A percentile compares a stretch with the other conserved stretches of the same genome.
Evolutionary conservation across 2,888 invertebrate genomes (phyloP).

Genomic region (Ganaspis brasiliensis): DNA sequence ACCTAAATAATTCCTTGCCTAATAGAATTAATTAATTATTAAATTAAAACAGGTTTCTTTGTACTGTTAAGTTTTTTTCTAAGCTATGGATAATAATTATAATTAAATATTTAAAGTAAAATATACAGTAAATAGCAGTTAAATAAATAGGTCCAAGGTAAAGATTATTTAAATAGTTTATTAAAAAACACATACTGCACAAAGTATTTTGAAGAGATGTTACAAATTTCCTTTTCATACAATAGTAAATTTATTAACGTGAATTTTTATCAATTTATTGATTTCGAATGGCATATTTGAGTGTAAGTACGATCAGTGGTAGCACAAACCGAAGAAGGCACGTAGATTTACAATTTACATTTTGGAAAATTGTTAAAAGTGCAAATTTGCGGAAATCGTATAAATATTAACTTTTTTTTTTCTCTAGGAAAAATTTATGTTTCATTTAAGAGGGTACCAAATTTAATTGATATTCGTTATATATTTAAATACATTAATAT

Average conservation of each 20-base stretch:
- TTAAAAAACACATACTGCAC: constrained; percentile 36
- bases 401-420: constrained; percentile 30
- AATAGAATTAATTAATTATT: no score
- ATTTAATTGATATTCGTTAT: constrained; percentile 3
- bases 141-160: neutral
- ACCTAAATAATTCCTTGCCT: no score
- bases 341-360: constrained; percentile 39
- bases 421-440: neutral
- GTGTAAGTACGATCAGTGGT: constrained; percentile 34
- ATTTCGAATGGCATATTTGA: constrained; percentile 1
- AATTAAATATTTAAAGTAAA: no score
- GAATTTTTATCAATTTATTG: neutral
- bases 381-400: neutral
- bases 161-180: constrained; percentile 29
- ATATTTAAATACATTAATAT: constrained; percentile 2
- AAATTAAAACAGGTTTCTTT: no score
- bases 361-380: constrained; percentile 25
- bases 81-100: no score
- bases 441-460: constrained; percentile 39
- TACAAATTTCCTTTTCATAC: constrained; percentile 5
- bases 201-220: constrained; percentile 23
- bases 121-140: no score
- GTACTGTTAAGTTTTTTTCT: no score
- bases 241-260: neutral
- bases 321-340: constrained; percentile 39